Evolutionary conservation across 2,797 vertebrate species (phyloP).

Genomic region (Amphiprion clarkii): DNA sequence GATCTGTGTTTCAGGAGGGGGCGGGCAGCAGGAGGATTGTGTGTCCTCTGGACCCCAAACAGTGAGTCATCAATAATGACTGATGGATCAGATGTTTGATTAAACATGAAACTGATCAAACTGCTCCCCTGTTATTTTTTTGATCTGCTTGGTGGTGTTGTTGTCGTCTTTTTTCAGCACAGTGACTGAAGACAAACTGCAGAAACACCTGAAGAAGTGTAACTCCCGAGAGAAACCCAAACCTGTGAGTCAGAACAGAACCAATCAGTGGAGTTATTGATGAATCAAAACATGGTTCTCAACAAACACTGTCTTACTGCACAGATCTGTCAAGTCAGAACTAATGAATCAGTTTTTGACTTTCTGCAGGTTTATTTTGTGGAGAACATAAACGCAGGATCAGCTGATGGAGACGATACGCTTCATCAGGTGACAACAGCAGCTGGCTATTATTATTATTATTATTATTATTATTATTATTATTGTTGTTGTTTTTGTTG

Average conservation of each 20-base stretch:
- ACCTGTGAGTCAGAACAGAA: conserved; percentile 85
- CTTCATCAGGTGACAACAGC: conserved; percentile 80
- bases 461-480: too few relatives aligned
- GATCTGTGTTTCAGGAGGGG: conserved; percentile 75
- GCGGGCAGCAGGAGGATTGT: conserved; percentile 88
- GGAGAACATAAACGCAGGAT: conserved; percentile 91
- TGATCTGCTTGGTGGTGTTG: neutral
- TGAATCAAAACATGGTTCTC: neutral
- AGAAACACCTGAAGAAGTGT: conserved; percentile 96
- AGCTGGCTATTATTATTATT: too few relatives aligned
- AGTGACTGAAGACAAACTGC: conserved; percentile 92
- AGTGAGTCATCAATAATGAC: conserved; percentile 85
- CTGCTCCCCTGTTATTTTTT: neutral
- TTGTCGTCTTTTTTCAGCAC: conserved; percentile 82
- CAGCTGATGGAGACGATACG: conserved; percentile 72
- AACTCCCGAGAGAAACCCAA: conserved; percentile 94
- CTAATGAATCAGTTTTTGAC: too few relatives aligned
- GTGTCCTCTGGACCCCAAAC: conserved; percentile 96
- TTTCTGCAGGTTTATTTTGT: conserved; percentile 90
- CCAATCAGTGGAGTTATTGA: neutral
- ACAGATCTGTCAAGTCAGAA: neutral
- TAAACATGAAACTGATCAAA: too few relatives aligned
- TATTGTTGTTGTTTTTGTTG: too few relatives aligned
- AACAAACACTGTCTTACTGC: too few relatives aligned
- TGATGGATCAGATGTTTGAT: neutral